Conservation (phyloP, 1,140 invertebrate genomes). For the Leguminivora glycinivorella region DNA sequence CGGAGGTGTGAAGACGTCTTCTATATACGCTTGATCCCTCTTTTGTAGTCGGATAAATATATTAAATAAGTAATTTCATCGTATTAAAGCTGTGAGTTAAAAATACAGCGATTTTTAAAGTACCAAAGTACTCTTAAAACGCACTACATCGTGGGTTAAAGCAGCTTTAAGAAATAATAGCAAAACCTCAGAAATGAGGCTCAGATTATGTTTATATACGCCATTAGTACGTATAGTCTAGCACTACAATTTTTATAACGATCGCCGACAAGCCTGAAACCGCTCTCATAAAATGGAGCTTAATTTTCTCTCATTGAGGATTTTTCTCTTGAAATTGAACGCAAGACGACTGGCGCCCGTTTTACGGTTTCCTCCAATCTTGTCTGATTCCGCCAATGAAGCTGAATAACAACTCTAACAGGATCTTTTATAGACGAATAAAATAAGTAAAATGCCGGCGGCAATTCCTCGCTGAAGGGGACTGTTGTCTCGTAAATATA, state of each 20-base stretch:
- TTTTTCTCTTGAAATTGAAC: conserved; percentile 13
- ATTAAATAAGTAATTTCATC: conserved; percentile 13
- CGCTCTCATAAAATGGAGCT: background rate
- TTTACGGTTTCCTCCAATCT: conserved; percentile 13
- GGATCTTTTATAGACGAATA: background rate
- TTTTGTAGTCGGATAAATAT: conserved; percentile 4
- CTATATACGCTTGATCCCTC: conserved; percentile 6
- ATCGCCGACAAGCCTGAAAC: background rate
- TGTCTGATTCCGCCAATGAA: conserved; percentile 20
- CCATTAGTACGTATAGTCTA: background rate
- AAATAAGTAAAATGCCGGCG: conserved; percentile 1
- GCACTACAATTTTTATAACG: background rate
- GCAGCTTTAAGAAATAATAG: too few relatives aligned
- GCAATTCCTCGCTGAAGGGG: background rate
- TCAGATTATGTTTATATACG: background rate
- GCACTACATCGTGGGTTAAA: too few relatives aligned
- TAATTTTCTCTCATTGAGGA: background rate
- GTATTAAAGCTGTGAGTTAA: background rate
- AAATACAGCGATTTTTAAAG: background rate
- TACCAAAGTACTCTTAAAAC: too few relatives aligned
- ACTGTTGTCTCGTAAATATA: conserved; percentile 11
- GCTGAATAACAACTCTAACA: conserved; percentile 3
- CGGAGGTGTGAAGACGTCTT: conserved; percentile 38
- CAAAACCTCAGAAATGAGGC: too few relatives aligned
- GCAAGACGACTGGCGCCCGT: conserved; percentile 13